These are phyloP conservation scores for Cyprinus carpio DNA, from an alignment of 2,113 vertebrate species.

Conservation along the genomic window DNA sequence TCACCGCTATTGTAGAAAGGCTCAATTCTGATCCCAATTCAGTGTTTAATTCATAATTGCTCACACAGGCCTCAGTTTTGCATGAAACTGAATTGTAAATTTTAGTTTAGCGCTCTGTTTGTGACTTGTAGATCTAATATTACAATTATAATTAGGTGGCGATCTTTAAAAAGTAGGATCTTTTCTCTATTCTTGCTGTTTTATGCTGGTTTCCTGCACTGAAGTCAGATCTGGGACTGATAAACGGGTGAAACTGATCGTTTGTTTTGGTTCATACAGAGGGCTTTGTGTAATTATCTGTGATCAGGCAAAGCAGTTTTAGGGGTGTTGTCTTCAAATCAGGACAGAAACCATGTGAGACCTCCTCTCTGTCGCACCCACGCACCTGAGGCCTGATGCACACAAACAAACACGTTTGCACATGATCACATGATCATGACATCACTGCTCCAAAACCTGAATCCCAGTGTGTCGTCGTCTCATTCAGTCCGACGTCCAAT, in stretches of 20 bases:
- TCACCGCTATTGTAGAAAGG: constrained; percentile 4
- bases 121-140: background rate
- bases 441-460: too few species aligned
- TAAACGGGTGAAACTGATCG: background rate
- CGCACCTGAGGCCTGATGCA: constrained; percentile 54
- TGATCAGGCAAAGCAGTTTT: background rate
- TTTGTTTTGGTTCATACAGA: background rate
- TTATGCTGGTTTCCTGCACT: background rate
- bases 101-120: background rate
- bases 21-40: background rate
- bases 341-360: constrained; percentile 63
- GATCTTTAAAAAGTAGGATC: background rate
- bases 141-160: background rate
- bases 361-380: constrained; percentile 75
- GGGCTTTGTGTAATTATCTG: background rate
- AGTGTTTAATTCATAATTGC: background rate
- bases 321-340: background rate
- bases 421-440: constrained; percentile 5
- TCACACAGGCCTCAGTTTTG: constrained; percentile 4
- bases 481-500: background rate
- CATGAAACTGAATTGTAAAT: background rate
- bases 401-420: constrained; percentile 26
- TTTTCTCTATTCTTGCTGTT: background rate
- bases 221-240: background rate
- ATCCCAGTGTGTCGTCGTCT: background rate